A percentile compares a stretch with the other conserved stretches of the same genome.
Conservation (phyloP, 2,113 vertebrate genomes). For the Odocoileus hemionus region DNA sequence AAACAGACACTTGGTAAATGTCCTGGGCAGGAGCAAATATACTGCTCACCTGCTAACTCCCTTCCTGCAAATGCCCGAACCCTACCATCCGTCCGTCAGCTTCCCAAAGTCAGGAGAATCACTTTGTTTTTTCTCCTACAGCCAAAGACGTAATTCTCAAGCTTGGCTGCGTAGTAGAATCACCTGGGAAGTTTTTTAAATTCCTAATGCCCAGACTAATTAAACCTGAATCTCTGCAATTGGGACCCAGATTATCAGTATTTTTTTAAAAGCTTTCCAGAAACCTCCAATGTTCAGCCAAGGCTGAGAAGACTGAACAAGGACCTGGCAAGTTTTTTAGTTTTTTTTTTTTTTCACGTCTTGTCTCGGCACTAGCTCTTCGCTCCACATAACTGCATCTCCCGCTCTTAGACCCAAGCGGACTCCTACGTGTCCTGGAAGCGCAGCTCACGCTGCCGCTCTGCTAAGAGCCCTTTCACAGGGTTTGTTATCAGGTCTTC, state of each 20-base stretch:
- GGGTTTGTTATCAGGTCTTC: neutral
- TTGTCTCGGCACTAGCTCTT: neutral
- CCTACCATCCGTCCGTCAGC: neutral
- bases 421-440: neutral
- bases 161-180: neutral
- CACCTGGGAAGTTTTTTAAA: neutral
- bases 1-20: neutral
- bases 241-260: neutral
- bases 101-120: neutral
- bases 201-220: neutral
- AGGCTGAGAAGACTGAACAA: neutral
- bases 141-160: neutral
- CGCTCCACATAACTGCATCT: rapidly evolving
- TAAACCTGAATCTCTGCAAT: neutral
- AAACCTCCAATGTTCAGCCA: neutral
- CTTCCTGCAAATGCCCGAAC: neutral
- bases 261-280: neutral
- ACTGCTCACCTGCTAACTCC: neutral
- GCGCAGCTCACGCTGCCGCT: neutral
- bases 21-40: neutral
- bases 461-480: neutral
- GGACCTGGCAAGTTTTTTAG: neutral
- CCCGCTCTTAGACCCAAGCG: neutral
- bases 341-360: neutral
- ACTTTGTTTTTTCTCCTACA: neutral